Evolutionary conservation across 1,140 invertebrate genomes (phyloP).

Genomic region (Psix sp.): DNA sequence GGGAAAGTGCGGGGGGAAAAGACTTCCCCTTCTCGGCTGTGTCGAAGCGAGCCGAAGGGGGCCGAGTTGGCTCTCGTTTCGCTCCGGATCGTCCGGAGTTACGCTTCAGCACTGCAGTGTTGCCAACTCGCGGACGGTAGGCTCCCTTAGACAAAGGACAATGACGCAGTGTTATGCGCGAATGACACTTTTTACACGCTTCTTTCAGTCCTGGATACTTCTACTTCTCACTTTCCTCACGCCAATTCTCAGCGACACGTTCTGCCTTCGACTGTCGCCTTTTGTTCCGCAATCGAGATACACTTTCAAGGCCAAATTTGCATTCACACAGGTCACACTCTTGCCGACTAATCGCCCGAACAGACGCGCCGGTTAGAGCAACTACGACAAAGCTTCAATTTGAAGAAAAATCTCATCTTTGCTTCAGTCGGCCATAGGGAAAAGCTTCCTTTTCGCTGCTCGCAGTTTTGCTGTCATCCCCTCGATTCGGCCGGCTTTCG

Average conservation of each 20-base stretch:
- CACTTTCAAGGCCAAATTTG: too few species aligned
- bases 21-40: constrained; percentile 15
- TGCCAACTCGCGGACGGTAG: constrained; percentile 32
- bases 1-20: constrained; percentile 26
- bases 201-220: constrained; percentile 7
- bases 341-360: too few species aligned
- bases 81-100: constrained; percentile 37
- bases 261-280: too few species aligned
- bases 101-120: constrained; percentile 44
- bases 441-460: too few species aligned
- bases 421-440: too few species aligned
- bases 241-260: constrained; percentile 1
- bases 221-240: constrained; percentile 1
- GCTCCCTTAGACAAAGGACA: constrained; percentile 48
- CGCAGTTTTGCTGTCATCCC: too few species aligned
- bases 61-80: constrained; percentile 45
- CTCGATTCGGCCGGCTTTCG: too few species aligned
- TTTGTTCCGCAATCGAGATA: too few species aligned
- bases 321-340: too few species aligned
- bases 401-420: too few species aligned
- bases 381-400: too few species aligned
- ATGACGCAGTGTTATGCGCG: constrained; percentile 31
- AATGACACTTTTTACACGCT: constrained; percentile 36
- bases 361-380: too few species aligned
- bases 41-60: constrained; percentile 34